Evolutionary conservation across 2,888 invertebrate species (phyloP), one percentile per base, ranked within the genome.

Genomic region (Catocala sponsa): DNA sequence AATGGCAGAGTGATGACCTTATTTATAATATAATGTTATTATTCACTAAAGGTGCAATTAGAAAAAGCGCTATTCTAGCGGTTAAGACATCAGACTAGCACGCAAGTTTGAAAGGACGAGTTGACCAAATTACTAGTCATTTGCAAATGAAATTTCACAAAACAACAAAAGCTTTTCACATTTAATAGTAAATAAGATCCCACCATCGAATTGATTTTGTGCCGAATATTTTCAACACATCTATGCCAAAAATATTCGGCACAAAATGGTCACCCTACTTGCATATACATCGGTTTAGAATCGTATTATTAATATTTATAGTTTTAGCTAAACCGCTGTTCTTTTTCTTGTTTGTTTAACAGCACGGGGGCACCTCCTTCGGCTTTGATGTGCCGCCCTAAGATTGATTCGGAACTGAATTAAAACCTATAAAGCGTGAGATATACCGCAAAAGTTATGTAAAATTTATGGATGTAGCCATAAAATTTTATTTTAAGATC

Each of bases 301-400:
- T 86, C 80, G 89, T 85, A 85, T 89, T 92, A 91, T 92, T 91
- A 92, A 93, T 94, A 94, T 94, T 92, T 91, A 94, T 93, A 85
- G 86, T 82, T 78, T 79, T 78, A 84, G 82, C 85, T 90, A 88
- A 87, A 86, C 82, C 85, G 75, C 72, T 66, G 64, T 80, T 84
- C 86, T 90, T 87, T 85, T 82, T 80, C 80, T 83, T 94, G 89
- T 94, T 94, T 94, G 90, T 85, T 89, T 91, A 90, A 86, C 89
- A 82, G 86, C 85, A 79, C 84, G 82, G 84, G 84, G 88, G 89
- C 83, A 85, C 90, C 91, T 91, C 90, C 90, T 92, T 85, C 83
- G 78, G 65, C 88, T 93, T 93, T 92, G 91, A 90, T 81, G 69
- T 60, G 50, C 85, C 84, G 89, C 85, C 78, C 54, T 59, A 64